Evolutionary conservation across 2,113 vertebrate species (phyloP), one percentile per base, ranked within the genome.

Genomic region (Arvicanthis niloticus): DNA sequence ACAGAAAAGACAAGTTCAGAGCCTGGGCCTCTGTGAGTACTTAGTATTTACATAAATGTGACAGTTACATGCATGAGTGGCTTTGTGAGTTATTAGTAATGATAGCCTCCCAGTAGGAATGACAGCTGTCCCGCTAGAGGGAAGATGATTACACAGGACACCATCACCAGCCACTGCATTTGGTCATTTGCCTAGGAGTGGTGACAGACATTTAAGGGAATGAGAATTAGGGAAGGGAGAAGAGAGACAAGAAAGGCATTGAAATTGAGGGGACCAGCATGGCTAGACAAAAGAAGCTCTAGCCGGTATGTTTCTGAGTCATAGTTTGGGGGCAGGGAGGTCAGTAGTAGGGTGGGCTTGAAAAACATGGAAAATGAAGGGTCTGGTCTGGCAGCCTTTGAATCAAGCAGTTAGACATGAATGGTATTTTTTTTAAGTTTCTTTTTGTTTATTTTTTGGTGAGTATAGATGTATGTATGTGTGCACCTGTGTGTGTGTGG

Each of bases 41-140:
- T 96, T 92, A 53, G 87, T 88, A 89, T 94, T 97, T 95, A 90
- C 91, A 93, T 7, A 72, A 70, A 93, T 40, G 92, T 95, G 96
- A 91, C 93, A 94, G 68, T 60, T 62, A 56, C 6, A n/a, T 82
- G 84, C 2, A 0, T 93, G 96, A 93, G 53, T 86, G 95, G 80
- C 93, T 89, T 7, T 91, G 73, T 93, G 95, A 97, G 51, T 94
- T 84, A 87, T 97, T 60, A 94, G 95, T 89, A 88, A 76, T 56
- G 73, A 88, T 53, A 60, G 58, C 62, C 65, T 91, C 93, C 88
- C 68, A 42, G 85, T 67, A 78, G 58, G 62, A 80, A 95, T 65
- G 91, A 80, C 89, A 82, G 80, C 78, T 84, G 53, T 87, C 78
- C 93, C 88, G 77, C 91, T 53, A 80, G 42, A 58, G 93, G 91